These are phyloP conservation scores for Selenia dentaria DNA, from an alignment of 2,888 invertebrate species.

Conservation along the genomic window DNA sequence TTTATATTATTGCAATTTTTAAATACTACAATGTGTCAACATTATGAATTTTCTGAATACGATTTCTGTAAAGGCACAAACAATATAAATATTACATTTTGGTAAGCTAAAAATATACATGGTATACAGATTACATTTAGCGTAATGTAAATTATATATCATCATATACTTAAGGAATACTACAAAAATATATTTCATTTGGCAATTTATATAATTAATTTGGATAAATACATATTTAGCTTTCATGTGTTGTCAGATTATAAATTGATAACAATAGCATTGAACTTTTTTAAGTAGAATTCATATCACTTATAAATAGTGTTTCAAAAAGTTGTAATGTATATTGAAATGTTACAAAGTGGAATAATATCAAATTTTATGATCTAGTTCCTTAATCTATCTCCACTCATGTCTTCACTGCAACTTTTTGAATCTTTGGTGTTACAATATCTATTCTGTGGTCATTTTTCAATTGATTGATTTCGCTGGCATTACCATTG, in stretches of 20 bases:
- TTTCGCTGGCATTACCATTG: conserved; percentile 42
- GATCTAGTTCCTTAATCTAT: conserved; percentile 52
- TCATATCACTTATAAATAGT: conserved; percentile 28
- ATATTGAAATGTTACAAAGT: conserved; percentile 49
- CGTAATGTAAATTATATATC: conserved; percentile 39
- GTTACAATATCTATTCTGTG: conserved; percentile 67
- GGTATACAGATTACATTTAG: conserved; percentile 34
- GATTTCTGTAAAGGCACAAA: conserved; percentile 74
- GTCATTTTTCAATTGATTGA: conserved; percentile 50
- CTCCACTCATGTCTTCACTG: conserved; percentile 67
- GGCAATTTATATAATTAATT: conserved; percentile 66
- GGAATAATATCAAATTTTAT: conserved; percentile 68
- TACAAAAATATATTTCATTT: conserved; percentile 82
- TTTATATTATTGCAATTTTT: conserved; percentile 60
- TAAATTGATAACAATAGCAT: conserved; percentile 17
- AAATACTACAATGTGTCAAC: conserved; percentile 56
- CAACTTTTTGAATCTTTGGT: conserved; percentile 80
- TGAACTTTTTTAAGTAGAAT: conserved; percentile 18
- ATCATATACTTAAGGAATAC: conserved; percentile 59
- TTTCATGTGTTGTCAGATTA: conserved; percentile 23
- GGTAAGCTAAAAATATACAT: conserved; percentile 33
- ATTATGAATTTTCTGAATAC: conserved; percentile 31
- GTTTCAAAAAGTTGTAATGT: conserved; percentile 37
- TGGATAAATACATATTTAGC: conserved; percentile 28
- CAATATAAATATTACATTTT: conserved; percentile 56